These are phyloP conservation scores for Catajapyx aquilonaris DNA, from an alignment of 1,140 invertebrate genomes.

Conservation along the genomic window DNA sequence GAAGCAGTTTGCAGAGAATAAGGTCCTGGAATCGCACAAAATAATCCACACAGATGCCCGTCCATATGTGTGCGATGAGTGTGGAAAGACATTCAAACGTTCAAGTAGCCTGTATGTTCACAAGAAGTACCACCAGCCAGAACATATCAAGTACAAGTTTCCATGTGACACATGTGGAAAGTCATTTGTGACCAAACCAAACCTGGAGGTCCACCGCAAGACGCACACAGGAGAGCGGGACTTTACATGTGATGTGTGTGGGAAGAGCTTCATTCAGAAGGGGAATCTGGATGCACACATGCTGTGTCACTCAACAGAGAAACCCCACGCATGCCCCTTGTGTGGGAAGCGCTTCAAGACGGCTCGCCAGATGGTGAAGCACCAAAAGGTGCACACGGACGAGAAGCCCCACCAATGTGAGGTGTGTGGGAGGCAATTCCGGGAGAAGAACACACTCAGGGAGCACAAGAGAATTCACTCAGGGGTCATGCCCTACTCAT, in stretches of 20 bases:
- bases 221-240: constrained; percentile 29
- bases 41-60: constrained; percentile 26
- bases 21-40: constrained; percentile 26
- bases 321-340: constrained; percentile 27
- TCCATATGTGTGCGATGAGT: constrained; percentile 27
- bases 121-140: constrained; percentile 28
- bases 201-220: no score
- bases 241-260: constrained; percentile 34
- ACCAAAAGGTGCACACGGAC: constrained; percentile 38
- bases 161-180: background rate
- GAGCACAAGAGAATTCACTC: constrained; percentile 52
- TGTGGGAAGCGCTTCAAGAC: constrained; percentile 32
- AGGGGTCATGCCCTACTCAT: constrained; percentile 58
- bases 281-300: constrained; percentile 34
- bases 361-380: constrained; percentile 26
- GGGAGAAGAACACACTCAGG: constrained; percentile 34
- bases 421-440: constrained; percentile 45
- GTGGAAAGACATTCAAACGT: constrained; percentile 30
- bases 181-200: no score
- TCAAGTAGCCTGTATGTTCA: constrained; percentile 30
- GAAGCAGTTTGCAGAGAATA: constrained; percentile 28
- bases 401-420: constrained; percentile 52
- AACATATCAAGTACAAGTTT: background rate
- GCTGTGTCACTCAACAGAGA: constrained; percentile 30
- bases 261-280: constrained; percentile 35